A percentile compares a stretch with the other conserved stretches of the same genome.
Evolutionary conservation across 2,113 vertebrate genomes (phyloP).

Genomic region (Heloderma charlesbogerti): DNA sequence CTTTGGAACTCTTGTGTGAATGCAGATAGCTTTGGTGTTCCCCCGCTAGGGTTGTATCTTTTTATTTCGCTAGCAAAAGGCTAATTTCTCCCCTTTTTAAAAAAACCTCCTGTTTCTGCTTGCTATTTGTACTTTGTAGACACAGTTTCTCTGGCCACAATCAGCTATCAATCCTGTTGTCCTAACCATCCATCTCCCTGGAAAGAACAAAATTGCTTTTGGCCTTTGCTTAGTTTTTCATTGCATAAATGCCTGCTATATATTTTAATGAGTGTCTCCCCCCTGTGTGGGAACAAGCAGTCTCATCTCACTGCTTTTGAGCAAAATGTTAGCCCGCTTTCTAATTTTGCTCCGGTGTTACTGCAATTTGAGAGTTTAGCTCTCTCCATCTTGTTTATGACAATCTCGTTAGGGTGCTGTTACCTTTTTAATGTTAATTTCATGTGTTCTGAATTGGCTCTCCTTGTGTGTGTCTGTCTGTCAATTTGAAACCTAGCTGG

Average conservation of each 20-base stretch:
- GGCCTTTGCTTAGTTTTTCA: slow-evolving; percentile 4
- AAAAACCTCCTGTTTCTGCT: neutral
- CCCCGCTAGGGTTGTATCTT: neutral
- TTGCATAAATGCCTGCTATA: neutral
- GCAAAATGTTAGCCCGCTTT: neutral
- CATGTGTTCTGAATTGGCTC: neutral
- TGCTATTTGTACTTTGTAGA: neutral
- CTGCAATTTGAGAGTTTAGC: neutral
- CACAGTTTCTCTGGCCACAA: neutral
- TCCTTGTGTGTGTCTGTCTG: neutral
- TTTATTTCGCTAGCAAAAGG: slow-evolving; percentile 5
- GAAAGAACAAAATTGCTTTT: slow-evolving; percentile 5
- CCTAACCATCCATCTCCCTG: neutral
- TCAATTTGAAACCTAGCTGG: neutral
- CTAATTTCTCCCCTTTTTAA: neutral
- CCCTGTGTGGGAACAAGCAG: neutral
- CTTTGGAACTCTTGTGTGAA: neutral
- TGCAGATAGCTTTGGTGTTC: neutral
- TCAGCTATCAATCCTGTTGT: neutral
- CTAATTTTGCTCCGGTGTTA: neutral
- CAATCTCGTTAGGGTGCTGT: neutral
- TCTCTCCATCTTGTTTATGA: neutral
- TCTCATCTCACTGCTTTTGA: neutral
- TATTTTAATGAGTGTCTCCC: slow-evolving; percentile 10
- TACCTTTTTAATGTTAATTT: neutral